Evolutionary conservation across 2,797 vertebrate genomes (phyloP).

Genomic region (Schizopygopsis malacanthus): DNA sequence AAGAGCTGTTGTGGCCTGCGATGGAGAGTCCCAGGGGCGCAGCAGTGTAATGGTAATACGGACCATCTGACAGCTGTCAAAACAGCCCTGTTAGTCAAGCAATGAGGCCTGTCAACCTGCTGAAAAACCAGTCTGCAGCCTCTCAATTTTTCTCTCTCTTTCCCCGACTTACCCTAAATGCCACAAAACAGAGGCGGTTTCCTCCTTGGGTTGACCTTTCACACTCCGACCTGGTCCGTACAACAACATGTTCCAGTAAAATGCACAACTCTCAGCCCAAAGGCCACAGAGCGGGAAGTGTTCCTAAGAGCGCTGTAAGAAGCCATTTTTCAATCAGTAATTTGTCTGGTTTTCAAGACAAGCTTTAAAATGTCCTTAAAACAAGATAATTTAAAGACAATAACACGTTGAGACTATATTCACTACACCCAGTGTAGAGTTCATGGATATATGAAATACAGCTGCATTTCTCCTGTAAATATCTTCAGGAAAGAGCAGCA

Average conservation of each 20-base stretch:
- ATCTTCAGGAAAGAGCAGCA: slow-evolving; percentile 5
- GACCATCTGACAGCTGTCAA: slow-evolving; percentile 88
- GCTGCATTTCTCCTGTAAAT: not conserved
- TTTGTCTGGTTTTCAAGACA: not conserved
- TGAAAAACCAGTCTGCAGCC: slow-evolving; percentile 64
- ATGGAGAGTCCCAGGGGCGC: slow-evolving; percentile 78
- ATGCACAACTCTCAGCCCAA: not conserved
- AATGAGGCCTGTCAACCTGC: slow-evolving; percentile 78
- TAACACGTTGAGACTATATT: not conserved
- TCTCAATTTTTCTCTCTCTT: slow-evolving; percentile 24
- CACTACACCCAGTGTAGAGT: not conserved
- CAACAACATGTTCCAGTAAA: slow-evolving; percentile 26
- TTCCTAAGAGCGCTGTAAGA: slow-evolving; percentile 38
- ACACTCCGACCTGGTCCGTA: not conserved
- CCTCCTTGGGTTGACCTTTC: slow-evolving; percentile 39
- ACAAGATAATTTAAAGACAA: not conserved
- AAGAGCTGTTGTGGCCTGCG: slow-evolving; percentile 74
- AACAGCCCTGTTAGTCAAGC: slow-evolving; percentile 83
- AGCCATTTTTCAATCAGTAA: not conserved
- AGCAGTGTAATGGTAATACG: slow-evolving; percentile 80
- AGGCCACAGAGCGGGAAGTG: not conserved
- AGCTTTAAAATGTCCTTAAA: not conserved
- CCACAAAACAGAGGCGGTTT: slow-evolving; percentile 32
- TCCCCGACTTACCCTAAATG: slow-evolving; percentile 40
- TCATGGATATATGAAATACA: not conserved